Evolutionary conservation across 2,113 vertebrate species (phyloP), one percentile per base, ranked within the genome.

Genomic region (Rhegmatorhina hoffmannsi): DNA sequence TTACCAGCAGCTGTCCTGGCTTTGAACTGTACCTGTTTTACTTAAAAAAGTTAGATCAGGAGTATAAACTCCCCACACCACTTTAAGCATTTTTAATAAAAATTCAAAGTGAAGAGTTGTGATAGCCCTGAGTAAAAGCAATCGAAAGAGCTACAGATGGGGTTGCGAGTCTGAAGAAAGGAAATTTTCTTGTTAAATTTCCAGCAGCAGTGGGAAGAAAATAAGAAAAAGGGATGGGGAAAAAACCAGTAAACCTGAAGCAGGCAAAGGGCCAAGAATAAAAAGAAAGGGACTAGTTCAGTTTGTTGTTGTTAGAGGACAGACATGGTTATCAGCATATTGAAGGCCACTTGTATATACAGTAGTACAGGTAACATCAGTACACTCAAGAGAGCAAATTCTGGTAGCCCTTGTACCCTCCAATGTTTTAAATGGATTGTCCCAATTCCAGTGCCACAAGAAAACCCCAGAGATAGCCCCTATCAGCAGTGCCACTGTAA

Each of bases 61-160:
- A 68, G 26, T n/a, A 90, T 92, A 85, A 95, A 93, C 67, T 92
- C 73, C 44, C 23, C 66, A 94, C 74, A 62, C 73, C 44, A 89
- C 62, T 92, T 96, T 38, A 76, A 89, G 73, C 7, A 73, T 74
- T 96, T 90, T 95, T 89, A 94, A 96, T 94, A 93, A 95, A 93
- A 95, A 89, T 80, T 94, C 86, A 90, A 92, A 94, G 89, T 52
- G 49, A 92, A 68, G 74, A 64, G 50, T 47, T 79, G 69, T 67
- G 78, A 91, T 96, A 87, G 94, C 92, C 92, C 78, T 93, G 84
- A 86, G 85, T 90, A 93, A 95, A 96, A 90, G 79, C 83, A 95
- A 87, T 84, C 0, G 5, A 76, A 94, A 86, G 58, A 91, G 49
- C 38, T 77, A 66, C 75, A 83, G 72, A 34, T 44, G 34, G 36